These are phyloP conservation scores for Botrylloides violaceus DNA, from an alignment of 23 tunicate species.

Conservation along the genomic window DNA sequence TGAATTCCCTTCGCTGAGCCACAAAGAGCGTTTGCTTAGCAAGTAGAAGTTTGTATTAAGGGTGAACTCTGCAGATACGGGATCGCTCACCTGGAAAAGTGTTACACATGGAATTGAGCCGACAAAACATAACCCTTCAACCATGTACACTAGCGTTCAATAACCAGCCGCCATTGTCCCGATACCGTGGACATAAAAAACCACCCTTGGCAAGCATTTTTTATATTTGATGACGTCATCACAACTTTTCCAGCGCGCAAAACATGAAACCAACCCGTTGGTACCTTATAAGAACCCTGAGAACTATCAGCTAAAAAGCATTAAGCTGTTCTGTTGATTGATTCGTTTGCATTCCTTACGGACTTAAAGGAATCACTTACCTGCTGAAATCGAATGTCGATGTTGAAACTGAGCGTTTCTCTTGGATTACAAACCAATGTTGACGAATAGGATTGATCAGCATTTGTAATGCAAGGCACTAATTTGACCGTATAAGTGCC, in stretches of 20 bases:
- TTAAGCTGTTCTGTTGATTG: no score
- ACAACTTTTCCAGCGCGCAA: no score
- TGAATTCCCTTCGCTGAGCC: slow-evolving; percentile 78
- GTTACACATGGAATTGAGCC: not conserved
- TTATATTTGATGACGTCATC: no score
- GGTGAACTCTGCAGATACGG: slow-evolving; percentile 92
- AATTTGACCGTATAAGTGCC: slow-evolving; percentile 92
- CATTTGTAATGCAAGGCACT: slow-evolving; percentile 82
- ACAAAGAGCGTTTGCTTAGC: slow-evolving; percentile 77
- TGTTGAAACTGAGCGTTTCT: slow-evolving; percentile 80
- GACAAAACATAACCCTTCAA: no score
- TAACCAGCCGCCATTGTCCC: no score
- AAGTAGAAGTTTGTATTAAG: slow-evolving; percentile 85
- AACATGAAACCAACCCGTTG: no score
- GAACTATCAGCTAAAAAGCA: no score
- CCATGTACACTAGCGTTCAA: no score
- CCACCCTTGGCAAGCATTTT: no score
- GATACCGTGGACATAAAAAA: no score
- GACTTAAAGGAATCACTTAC: slow-evolving; percentile 33
- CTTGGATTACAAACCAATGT: slow-evolving; percentile 86
- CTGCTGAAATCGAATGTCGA: slow-evolving; percentile 92
- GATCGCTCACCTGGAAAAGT: slow-evolving; percentile 91
- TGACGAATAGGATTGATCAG: slow-evolving; percentile 47
- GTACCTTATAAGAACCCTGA: no score
- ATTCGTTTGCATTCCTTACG: no score